These are phyloP conservation scores for Istiophorus platypterus DNA, from an alignment of 2,113 vertebrate species.

Conservation along the genomic window DNA sequence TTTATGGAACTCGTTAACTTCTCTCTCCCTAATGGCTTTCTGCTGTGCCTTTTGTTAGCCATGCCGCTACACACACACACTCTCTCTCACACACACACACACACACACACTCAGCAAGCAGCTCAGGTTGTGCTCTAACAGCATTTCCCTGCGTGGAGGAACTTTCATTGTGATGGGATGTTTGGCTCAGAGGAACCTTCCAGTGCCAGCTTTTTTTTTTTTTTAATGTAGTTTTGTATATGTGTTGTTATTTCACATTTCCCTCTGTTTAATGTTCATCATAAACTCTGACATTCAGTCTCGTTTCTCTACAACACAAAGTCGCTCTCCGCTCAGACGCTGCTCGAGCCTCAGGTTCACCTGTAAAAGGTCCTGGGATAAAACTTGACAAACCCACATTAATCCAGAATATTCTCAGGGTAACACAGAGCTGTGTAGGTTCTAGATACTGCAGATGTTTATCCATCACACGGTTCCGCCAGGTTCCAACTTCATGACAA, in stretches of 20 bases:
- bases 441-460: too few relatives aligned
- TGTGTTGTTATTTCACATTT: background rate
- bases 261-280: background rate
- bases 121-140: constrained; percentile 40
- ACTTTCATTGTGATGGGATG: constrained; percentile 43
- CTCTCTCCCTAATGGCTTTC: constrained; percentile 59
- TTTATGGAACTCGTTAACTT: constrained; percentile 67
- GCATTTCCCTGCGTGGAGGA: constrained; percentile 36
- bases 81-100: constrained; percentile 27
- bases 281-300: constrained; percentile 28
- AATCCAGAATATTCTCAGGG: background rate
- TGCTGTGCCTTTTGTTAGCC: constrained; percentile 63
- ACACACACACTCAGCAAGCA: constrained; percentile 46
- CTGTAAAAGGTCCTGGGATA: too few relatives aligned
- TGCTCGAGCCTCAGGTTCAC: background rate
- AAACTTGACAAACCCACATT: too few relatives aligned
- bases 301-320: constrained; percentile 7
- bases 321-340: too few relatives aligned
- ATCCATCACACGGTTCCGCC: too few relatives aligned
- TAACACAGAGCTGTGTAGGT: too few relatives aligned
- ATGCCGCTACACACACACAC: constrained; percentile 11
- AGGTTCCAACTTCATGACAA: too few relatives aligned
- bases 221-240: background rate
- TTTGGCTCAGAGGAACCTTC: constrained; percentile 52
- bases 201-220: constrained; percentile 15